phyloP scores from a whole-genome alignment of 2,888 invertebrate genomes.

The Euspilapteryx auroguttella region DNA sequence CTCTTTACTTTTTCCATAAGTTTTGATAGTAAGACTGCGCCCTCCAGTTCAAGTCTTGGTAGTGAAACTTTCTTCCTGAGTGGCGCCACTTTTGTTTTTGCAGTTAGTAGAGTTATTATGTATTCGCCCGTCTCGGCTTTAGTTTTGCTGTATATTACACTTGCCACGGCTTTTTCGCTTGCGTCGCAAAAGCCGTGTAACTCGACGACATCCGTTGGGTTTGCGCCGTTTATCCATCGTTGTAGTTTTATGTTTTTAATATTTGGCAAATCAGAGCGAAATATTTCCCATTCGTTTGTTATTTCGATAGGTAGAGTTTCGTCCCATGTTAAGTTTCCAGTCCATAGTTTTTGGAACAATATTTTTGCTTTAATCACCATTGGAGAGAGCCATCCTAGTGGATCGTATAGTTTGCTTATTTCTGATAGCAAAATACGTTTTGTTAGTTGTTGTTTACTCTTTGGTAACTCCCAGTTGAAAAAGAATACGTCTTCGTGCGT shows the following conservation, averaged over 20 bases:
- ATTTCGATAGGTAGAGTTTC: constrained; percentile 4
- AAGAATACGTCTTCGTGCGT: not conserved
- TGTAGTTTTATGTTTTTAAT: not conserved
- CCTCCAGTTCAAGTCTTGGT: not conserved
- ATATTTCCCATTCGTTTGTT: not conserved
- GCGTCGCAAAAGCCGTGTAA: not conserved
- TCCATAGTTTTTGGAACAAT: constrained; percentile 9
- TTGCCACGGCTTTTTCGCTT: not conserved
- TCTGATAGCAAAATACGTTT: not conserved
- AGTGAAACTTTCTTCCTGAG: not conserved
- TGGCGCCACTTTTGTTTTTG: not conserved
- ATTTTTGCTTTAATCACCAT: constrained; percentile 7
- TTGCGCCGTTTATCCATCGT: not conserved
- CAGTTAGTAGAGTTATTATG: not conserved
- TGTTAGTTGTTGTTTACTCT: not conserved
- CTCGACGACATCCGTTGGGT: too few species aligned
- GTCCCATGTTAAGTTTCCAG: constrained; percentile 7
- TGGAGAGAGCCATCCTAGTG: not conserved
- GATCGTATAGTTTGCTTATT: not conserved
- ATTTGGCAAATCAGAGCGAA: not conserved
- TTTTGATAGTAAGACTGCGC: not conserved
- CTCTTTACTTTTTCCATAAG: not conserved
- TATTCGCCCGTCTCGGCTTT: not conserved
- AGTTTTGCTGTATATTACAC: not conserved
- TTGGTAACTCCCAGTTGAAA: not conserved